A percentile compares a stretch with the other conserved stretches of the same genome.
Conservation (phyloP, 92 coral and sea anemone species). For the Paramuricea clavata region DNA sequence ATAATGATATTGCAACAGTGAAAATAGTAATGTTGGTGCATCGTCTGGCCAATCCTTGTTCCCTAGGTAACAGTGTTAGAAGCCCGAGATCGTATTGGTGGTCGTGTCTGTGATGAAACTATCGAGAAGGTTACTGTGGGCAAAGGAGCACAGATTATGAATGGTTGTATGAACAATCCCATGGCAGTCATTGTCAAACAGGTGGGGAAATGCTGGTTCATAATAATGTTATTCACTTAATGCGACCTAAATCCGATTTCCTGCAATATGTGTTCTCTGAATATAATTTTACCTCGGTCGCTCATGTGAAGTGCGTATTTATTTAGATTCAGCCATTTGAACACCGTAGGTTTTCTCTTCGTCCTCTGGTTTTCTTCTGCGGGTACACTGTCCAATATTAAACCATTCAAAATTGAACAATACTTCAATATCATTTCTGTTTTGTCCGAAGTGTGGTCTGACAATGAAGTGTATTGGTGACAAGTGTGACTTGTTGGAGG, state of each 20-base stretch:
- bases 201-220: no score
- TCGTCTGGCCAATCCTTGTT: neutral
- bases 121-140: slow-evolving; percentile 87
- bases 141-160: slow-evolving; percentile 93
- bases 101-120: slow-evolving; percentile 89
- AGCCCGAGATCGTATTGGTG: slow-evolving; percentile 93
- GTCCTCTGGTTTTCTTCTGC: no score
- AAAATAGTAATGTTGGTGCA: no score
- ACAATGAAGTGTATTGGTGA: slow-evolving; percentile 85
- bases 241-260: no score
- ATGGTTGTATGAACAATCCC: slow-evolving; percentile 95
- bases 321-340: no score
- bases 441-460: slow-evolving; percentile 73
- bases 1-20: no score
- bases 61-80: slow-evolving; percentile 88
- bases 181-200: slow-evolving; percentile 83
- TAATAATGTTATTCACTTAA: no score
- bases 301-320: no score
- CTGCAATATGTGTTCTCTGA: no score
- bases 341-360: no score
- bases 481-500: slow-evolving; percentile 84
- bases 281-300: no score
- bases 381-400: no score
- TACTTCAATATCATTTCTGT: neutral
- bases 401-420: neutral